Conservation (phyloP, 1,140 invertebrate genomes). For the Papilio glaucus region DNA sequence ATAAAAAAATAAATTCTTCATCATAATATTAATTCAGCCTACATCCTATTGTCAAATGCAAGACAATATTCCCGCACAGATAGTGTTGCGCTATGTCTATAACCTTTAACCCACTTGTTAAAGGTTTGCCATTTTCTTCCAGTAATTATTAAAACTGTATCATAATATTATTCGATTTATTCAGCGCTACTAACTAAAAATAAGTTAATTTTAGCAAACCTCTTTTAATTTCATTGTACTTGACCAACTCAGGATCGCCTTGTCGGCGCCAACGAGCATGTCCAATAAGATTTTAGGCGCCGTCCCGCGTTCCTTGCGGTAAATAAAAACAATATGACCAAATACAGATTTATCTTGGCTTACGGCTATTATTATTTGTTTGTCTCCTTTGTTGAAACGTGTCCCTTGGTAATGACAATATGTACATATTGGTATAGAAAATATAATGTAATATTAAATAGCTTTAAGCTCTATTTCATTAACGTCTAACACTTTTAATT, state of each 20-base stretch:
- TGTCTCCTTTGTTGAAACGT: too few species aligned
- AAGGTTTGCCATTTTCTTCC: not conserved
- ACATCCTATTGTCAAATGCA: not conserved
- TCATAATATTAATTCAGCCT: too few species aligned
- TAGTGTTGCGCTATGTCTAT: not conserved
- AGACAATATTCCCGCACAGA: not conserved
- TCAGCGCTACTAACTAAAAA: not conserved
- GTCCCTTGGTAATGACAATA: conserved; percentile 14
- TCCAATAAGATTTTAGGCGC: conserved; percentile 12
- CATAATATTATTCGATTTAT: too few species aligned
- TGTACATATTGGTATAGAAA: conserved; percentile 12
- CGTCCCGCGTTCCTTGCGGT: not conserved
- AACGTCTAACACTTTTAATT: too few species aligned
- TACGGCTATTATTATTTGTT: too few species aligned
- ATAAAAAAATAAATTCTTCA: too few species aligned
- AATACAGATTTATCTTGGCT: not conserved
- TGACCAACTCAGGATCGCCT: conserved; percentile 15
- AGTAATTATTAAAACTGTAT: not conserved
- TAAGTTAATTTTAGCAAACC: not conserved
- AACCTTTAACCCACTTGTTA: not conserved
- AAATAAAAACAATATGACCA: conserved; percentile 18
- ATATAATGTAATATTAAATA: too few species aligned
- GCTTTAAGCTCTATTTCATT: too few species aligned
- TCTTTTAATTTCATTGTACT: not conserved
- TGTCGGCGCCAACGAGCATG: conserved; percentile 6